Base-by-base conservation (phyloP, 2,797 vertebrate species). In the Gambusia yucatana region DNA sequence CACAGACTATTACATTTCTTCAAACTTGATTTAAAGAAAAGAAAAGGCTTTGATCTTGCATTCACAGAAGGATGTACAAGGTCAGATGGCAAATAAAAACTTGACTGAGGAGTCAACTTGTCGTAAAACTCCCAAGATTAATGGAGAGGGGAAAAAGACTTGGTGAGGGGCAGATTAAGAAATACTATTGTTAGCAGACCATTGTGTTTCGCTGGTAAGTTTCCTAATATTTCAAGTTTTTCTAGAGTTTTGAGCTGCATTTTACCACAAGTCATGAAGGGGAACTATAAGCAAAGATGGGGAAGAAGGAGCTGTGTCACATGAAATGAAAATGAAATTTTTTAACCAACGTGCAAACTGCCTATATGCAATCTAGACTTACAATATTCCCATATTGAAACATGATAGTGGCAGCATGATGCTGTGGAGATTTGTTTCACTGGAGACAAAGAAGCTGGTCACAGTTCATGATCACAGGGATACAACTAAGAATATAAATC, bases 1-100 rank as follows among this genome's bases (percentile, higher is more conserved):
- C 22, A 65, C 33, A 61, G 65, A 73, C 50, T 33, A 77, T 72
- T 75, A 43, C 16, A 82, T 67, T 36, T 22, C 78, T 20, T 78
- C 4, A 82, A 39, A 80, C 47, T 46, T 50, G 39, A 80, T 20
- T 52, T 52, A 22, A 25, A 25, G 50, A 20, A 52, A 55, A 78
- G 72, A 79, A 22, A 50, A 14, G 1, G 22, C 9, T 9, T 52
- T 52, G 50, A 52, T 25, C 7, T 25, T 9, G 22, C 20, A 78
- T 67, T n/a, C 72, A n/a, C 36, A 39, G 22, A 72, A 59, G 59
- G 17, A 71, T 65, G 43, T 39, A 4, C 33, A 77, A 50, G 46
- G 28, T 39, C 22, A 16, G 39, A 63, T 36, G 22, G 30, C 47
- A 33, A 63, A 63, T 13, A 13, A 7, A 10, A n/a, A 16, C 28